Percentiles rank a stretch among this genome's conserved stretches.
Conservation (phyloP, 2,113 vertebrate species). For the Misgurnus anguillicaudatus region DNA sequence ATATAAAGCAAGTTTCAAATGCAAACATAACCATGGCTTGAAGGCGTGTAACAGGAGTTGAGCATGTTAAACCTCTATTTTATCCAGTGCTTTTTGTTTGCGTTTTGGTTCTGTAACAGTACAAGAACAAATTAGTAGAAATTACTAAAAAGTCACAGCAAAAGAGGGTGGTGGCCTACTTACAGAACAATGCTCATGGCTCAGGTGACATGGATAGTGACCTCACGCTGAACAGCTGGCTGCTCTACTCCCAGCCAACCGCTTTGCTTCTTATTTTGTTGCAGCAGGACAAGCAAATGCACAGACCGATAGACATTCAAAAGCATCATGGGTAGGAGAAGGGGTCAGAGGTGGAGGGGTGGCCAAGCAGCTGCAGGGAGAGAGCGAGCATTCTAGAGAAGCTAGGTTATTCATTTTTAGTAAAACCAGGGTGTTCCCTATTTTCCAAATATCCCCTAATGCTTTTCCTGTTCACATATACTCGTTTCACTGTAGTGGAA, state of each 20-base stretch:
- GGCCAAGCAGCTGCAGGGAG: conserved; percentile 91
- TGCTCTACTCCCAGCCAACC: conserved; percentile 97
- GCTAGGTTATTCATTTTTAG: conserved; percentile 86
- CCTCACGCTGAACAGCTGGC: conserved; percentile 90
- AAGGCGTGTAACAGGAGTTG: conserved; percentile 37
- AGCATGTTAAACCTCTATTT: conserved; percentile 35
- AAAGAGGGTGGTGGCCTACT: conserved; percentile 93
- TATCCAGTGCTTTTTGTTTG: conserved; percentile 41
- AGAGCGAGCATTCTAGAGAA: conserved; percentile 90
- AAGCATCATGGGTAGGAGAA: conserved; percentile 89
- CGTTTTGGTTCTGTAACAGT: conserved; percentile 50
- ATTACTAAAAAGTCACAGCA: conserved; percentile 74
- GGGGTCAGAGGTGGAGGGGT: conserved; percentile 85
- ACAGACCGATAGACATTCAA: conserved; percentile 99
- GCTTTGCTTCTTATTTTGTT: conserved; percentile 85
- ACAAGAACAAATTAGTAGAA: conserved; percentile 60
- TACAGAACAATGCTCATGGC: conserved; percentile 90
- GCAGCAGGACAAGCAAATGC: conserved; percentile 95
- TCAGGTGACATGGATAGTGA: conserved; percentile 92
- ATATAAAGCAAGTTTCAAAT: not conserved
- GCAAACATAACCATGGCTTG: conserved; percentile 60
- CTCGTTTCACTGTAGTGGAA: too few relatives aligned
- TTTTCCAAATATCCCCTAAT: conserved; percentile 93
- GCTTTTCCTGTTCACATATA: not conserved
- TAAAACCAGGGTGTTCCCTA: conserved; percentile 86